phyloP scores from a whole-genome alignment of 2,113 vertebrate genomes.

The Forbesichthys agassizii region DNA sequence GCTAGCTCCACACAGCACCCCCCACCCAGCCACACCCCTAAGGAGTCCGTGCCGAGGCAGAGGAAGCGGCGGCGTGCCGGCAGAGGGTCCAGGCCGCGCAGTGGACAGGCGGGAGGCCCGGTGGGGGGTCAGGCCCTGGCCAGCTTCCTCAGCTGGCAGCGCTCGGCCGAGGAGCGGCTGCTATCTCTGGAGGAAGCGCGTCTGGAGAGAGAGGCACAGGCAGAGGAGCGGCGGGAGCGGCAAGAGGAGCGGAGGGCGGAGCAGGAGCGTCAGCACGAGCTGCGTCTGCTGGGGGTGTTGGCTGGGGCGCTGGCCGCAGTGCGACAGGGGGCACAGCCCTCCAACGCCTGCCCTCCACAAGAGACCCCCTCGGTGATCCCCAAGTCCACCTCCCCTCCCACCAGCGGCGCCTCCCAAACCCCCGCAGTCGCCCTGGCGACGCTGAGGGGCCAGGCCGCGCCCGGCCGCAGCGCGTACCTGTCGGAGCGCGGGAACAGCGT shows the following conservation, averaged over 20 bases:
- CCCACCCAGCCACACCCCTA: constrained; percentile 39
- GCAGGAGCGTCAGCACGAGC: constrained; percentile 80
- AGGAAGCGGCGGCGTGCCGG: constrained; percentile 68
- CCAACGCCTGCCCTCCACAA: neutral
- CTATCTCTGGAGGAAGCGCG: constrained; percentile 77
- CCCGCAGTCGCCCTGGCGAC: neutral
- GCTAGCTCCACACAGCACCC: constrained; percentile 57
- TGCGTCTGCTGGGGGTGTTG: constrained; percentile 81
- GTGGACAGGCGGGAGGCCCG: neutral
- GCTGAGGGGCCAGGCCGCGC: constrained; percentile 12
- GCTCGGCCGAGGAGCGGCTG: constrained; percentile 80
- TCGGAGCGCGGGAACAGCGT: constrained; percentile 82
- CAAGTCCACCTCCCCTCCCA: too few species aligned
- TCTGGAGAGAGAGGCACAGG: constrained; percentile 74
- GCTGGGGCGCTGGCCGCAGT: constrained; percentile 60
- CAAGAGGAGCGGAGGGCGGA: constrained; percentile 80
- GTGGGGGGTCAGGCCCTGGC: constrained; percentile 73
- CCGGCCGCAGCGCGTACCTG: constrained; percentile 70
- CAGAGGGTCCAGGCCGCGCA: constrained; percentile 41
- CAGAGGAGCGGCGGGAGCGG: constrained; percentile 80
- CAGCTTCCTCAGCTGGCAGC: constrained; percentile 79
- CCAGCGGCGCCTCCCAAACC: constrained; percentile 33
- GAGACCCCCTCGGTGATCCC: constrained; percentile 8
- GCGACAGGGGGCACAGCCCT: constrained; percentile 31
- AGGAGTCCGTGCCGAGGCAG: constrained; percentile 42